phyloP scores from a whole-genome alignment of 2,113 vertebrate species.

The Athene noctua region DNA sequence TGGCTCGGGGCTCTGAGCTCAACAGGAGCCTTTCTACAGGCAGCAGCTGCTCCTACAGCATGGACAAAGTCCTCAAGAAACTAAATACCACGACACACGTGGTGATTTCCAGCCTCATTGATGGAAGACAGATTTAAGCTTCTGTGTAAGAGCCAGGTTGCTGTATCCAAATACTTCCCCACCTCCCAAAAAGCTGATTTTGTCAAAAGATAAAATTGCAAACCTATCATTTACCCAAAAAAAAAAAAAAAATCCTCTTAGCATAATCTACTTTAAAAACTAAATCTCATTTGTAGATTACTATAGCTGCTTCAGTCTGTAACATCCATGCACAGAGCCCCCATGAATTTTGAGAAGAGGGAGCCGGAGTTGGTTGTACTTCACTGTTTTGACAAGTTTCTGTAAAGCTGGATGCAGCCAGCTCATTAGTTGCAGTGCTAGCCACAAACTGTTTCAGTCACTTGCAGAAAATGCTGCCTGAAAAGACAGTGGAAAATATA shows the following conservation, averaged over 20 bases:
- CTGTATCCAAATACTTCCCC: neutral
- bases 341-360: neutral
- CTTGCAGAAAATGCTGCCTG: neutral
- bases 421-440: neutral
- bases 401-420: neutral
- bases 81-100: neutral
- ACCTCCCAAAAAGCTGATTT: neutral
- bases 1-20: neutral
- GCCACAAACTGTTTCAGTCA: neutral
- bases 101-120: neutral
- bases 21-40: neutral
- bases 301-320: neutral
- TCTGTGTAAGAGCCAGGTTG: neutral
- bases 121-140: slow-evolving; percentile 19
- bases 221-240: neutral
- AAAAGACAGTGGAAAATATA: slow-evolving; percentile 4
- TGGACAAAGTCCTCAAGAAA: neutral
- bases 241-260: neutral
- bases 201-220: slow-evolving; percentile 27
- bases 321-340: neutral
- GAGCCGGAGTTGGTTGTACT: neutral
- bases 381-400: neutral
- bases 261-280: slow-evolving; percentile 24
- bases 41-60: neutral
- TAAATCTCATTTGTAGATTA: slow-evolving; percentile 34